Base-by-base conservation (phyloP, 2,113 vertebrate genomes). In the Ictidomys tridecemlineatus region DNA sequence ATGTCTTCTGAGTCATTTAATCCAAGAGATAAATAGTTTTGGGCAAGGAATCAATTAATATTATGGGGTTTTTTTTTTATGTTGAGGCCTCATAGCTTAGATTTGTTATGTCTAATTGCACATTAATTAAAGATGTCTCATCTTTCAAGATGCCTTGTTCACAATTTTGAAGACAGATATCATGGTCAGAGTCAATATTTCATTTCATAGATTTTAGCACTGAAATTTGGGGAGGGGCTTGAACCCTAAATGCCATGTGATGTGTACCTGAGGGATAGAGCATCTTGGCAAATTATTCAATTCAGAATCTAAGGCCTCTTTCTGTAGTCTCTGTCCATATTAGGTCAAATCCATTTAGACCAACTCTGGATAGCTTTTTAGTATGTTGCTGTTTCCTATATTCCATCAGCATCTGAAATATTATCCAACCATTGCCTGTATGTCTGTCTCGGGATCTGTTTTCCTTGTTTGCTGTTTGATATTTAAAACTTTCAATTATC, bases 121-220 rank as follows among this genome's bases (percentile, higher is more conserved):
- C 80, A 80, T 95, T 90, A 87, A 86, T 86, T 95, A 51, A 96
- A 42, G n/a, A 72, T 76, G 37, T 48, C n/a, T 95, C 70, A 77
- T 91, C 6, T 10, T 84, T 95, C n/a, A 91, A 13, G 70, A 74
- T 87, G 79, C 65, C n/a, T 95, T 32, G 42, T 74, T 88, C 73
- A 56, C 85, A 93, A 89, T 95, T 91, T 85, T 85, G 51, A 93
- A 93, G 61, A 96, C 16, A 85, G 84, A 83, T 83, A 10, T 74
- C 26, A 37, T 0, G 12, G 26, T 5, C 76, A 87, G 51, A 10
- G 14, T 96, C 48, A 92, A 85, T 6, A 63, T 74, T 95, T 92
- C 69, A 74, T 79, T 72, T 61, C 63, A 63, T 61, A 34, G 22
- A 84, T 89, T 69, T 85, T 39, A 82, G 16, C 37, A 39, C 4